These are phyloP conservation scores for Caenorhabditis latens DNA, from an alignment of 1,140 invertebrate genomes.

Conservation along the genomic window DNA sequence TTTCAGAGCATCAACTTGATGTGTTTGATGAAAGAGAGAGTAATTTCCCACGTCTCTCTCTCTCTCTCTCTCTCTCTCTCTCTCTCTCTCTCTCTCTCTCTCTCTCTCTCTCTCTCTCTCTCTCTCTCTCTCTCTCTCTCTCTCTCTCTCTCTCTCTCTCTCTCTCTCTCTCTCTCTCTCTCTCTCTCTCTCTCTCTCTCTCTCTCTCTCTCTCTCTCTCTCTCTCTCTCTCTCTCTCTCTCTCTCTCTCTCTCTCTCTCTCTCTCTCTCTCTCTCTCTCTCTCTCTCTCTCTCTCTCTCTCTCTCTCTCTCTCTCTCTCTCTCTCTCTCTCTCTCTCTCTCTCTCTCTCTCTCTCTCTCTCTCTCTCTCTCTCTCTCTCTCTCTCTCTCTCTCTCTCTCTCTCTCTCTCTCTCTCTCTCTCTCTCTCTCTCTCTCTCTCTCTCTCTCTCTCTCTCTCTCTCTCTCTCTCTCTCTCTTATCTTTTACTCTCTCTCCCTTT, in stretches of 20 bases:
- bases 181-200: background rate
- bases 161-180: slow-evolving; percentile 35
- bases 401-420: slow-evolving; percentile 12
- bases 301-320: slow-evolving; percentile 12
- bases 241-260: slow-evolving; percentile 21
- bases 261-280: background rate
- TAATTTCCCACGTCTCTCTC: background rate
- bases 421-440: slow-evolving; percentile 17
- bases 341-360: slow-evolving; percentile 40
- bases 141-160: slow-evolving; percentile 42
- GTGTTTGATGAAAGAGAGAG: too few relatives aligned
- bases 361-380: background rate
- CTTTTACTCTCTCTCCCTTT: background rate
- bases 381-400: background rate
- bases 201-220: too few relatives aligned
- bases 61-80: slow-evolving; percentile 17
- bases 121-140: slow-evolving; percentile 19
- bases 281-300: slow-evolving; percentile 20
- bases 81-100: slow-evolving; percentile 17
- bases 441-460: slow-evolving; percentile 8
- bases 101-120: slow-evolving; percentile 13
- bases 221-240: slow-evolving; percentile 12
- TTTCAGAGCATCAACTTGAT: too few relatives aligned
- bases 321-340: slow-evolving; percentile 7
- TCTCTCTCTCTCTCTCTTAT: background rate